phyloP scores from a whole-genome alignment of 1,140 invertebrate genomes.

The Ceratina australensis region DNA sequence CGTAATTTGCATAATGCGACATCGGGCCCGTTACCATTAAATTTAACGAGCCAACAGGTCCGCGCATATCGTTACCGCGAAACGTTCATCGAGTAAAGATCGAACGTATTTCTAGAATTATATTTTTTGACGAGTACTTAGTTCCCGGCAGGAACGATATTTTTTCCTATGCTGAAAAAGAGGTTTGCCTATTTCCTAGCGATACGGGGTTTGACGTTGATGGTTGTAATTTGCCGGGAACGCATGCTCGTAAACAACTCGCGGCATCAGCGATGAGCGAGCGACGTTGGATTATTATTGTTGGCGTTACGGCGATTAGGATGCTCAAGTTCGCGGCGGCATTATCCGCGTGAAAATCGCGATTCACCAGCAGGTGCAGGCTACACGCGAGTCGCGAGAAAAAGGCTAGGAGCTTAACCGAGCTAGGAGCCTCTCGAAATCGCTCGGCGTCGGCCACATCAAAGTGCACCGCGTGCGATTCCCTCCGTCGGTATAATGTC shows the following conservation, averaged over 20 bases:
- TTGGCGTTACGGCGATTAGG: slow-evolving; percentile 25
- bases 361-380: not conserved
- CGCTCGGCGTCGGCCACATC: slow-evolving; percentile 51
- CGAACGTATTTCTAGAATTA: not conserved
- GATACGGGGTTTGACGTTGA: not conserved
- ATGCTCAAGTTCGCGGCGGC: slow-evolving; percentile 2
- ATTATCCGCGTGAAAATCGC: slow-evolving; percentile 44
- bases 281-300: not conserved
- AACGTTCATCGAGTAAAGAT: not conserved
- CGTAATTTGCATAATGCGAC: slow-evolving; percentile 31
- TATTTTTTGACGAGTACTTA: too few relatives aligned
- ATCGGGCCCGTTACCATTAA: not conserved
- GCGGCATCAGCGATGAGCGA: slow-evolving; percentile 6
- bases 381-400: not conserved
- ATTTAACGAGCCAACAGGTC: slow-evolving; percentile 12
- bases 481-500: slow-evolving; percentile 33
- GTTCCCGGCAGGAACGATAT: too few relatives aligned
- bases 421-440: slow-evolving; percentile 4
- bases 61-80: not conserved
- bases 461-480: slow-evolving; percentile 50
- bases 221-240: not conserved
- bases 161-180: too few relatives aligned
- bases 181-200: too few relatives aligned
- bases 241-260: not conserved
- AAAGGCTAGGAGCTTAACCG: not conserved